Evolutionary conservation across 2,797 vertebrate species (phyloP).

Genomic region (Pagetopsis macropterus): DNA sequence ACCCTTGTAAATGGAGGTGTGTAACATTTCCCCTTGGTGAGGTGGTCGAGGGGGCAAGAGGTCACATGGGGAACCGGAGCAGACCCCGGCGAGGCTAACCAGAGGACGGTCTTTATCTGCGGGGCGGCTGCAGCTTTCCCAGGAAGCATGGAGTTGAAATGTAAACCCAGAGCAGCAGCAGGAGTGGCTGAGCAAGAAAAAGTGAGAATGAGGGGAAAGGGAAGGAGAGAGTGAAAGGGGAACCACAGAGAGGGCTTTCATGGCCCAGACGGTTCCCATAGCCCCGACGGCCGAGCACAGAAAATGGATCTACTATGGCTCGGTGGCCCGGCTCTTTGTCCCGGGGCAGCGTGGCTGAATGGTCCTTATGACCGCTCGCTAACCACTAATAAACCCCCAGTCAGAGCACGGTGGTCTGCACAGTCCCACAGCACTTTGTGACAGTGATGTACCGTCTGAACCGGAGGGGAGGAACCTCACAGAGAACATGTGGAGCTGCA

Average conservation of each 20-base stretch:
- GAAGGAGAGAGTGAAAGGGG: slow-evolving; percentile 67
- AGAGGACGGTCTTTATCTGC: slow-evolving; percentile 67
- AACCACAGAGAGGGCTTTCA: slow-evolving; percentile 79
- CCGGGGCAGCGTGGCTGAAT: slow-evolving; percentile 25
- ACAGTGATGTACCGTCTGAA: slow-evolving; percentile 35
- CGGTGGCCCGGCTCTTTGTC: slow-evolving; percentile 56
- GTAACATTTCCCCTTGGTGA: slow-evolving; percentile 46
- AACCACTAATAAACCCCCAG: slow-evolving; percentile 40
- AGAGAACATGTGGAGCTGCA: slow-evolving; percentile 5
- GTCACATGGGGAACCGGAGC: slow-evolving; percentile 59
- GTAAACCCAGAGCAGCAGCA: slow-evolving; percentile 55
- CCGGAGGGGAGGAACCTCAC: slow-evolving; percentile 19
- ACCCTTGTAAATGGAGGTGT: slow-evolving; percentile 49
- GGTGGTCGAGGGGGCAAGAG: slow-evolving; percentile 52
- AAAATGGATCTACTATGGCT: slow-evolving; percentile 67
- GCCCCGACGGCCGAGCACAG: slow-evolving; percentile 46
- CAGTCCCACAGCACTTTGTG: slow-evolving; percentile 29
- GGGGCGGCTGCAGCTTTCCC: slow-evolving; percentile 68
- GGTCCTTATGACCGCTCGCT: slow-evolving; percentile 42
- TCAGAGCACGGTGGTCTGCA: slow-evolving; percentile 34
- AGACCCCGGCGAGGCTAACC: slow-evolving; percentile 48
- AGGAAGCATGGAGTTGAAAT: slow-evolving; percentile 74
- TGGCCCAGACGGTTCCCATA: slow-evolving; percentile 71
- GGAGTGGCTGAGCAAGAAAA: slow-evolving; percentile 41
- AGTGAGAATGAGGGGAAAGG: slow-evolving; percentile 33